A percentile compares a stretch with the other conserved stretches of the same genome.
These are phyloP conservation scores for Bolinopsis microptera DNA, from an alignment of 37 sponge, comb jelly and placozoan species.

Conservation along the genomic window DNA sequence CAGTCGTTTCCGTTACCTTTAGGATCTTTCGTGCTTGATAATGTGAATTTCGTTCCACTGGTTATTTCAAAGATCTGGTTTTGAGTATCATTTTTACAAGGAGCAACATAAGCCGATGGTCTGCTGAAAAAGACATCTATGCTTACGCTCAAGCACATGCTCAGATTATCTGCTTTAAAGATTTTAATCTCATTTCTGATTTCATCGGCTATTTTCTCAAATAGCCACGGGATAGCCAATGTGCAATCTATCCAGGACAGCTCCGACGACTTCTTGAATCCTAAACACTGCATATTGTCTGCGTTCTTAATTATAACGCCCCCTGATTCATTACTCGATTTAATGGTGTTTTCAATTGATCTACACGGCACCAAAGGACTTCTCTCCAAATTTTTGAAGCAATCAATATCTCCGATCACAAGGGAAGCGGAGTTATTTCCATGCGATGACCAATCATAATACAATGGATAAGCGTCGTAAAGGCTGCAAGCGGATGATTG, in stretches of 20 bases:
- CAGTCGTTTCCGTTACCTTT: neutral
- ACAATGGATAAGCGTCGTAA: neutral
- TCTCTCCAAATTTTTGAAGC: neutral
- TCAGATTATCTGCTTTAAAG: too few species aligned
- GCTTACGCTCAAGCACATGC: too few species aligned
- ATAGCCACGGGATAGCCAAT: neutral
- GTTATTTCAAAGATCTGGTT: neutral
- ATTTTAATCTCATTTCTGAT: too few species aligned
- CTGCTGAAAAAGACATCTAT: neutral
- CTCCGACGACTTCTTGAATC: neutral
- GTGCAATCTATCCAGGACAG: neutral
- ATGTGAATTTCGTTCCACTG: neutral
- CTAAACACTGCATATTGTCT: neutral
- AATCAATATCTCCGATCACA: neutral
- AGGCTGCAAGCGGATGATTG: neutral
- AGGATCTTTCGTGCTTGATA: neutral
- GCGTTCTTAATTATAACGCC: neutral
- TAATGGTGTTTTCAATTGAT: neutral
- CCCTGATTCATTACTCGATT: neutral
- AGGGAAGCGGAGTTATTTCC: neutral
- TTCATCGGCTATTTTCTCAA: too few species aligned
- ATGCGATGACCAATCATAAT: neutral
- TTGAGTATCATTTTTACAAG: neutral
- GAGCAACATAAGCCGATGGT: neutral
- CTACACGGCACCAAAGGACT: neutral